Percentiles rank a stretch among this genome's conserved stretches.
Conservation (phyloP, 1,140 invertebrate genomes). For the Leptopilina clavipes region DNA sequence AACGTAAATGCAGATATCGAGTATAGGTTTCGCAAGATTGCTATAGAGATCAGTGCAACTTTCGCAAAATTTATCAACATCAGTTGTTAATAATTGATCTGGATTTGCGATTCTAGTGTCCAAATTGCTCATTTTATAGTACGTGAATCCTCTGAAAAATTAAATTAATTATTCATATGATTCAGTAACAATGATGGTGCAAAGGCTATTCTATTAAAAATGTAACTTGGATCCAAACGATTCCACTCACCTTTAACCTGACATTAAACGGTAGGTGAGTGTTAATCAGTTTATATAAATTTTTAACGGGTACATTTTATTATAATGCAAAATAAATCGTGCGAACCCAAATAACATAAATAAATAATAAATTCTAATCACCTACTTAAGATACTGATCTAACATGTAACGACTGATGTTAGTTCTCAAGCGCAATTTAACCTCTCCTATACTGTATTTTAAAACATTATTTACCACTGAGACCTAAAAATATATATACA, state of each 20-base stretch:
- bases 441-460: conserved; percentile 95
- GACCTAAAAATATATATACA: conserved; percentile 78
- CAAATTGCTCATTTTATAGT: conserved; percentile 97
- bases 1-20: conserved; percentile 96
- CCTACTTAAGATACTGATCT: conserved; percentile 94
- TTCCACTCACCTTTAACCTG: not conserved
- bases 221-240: not conserved
- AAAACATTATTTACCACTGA: conserved; percentile 94
- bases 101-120: conserved; percentile 96
- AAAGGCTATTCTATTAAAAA: not conserved
- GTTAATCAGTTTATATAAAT: conserved; percentile 18
- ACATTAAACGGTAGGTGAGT: not conserved
- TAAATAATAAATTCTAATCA: conserved; percentile 54
- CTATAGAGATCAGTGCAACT: conserved; percentile 96
- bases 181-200: not conserved
- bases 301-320: not conserved
- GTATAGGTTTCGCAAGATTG: conserved; percentile 96
- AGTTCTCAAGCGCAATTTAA: conserved; percentile 92
- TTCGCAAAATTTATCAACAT: conserved; percentile 98
- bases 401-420: conserved; percentile 92
- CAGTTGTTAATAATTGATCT: conserved; percentile 96
- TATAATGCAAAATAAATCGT: not conserved
- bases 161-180: conserved; percentile 12
- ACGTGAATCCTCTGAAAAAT: conserved; percentile 91
- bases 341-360: not conserved